These are phyloP conservation scores for Microplitis deprimator DNA, from an alignment of 2,888 invertebrate species.

Conservation along the genomic window DNA sequence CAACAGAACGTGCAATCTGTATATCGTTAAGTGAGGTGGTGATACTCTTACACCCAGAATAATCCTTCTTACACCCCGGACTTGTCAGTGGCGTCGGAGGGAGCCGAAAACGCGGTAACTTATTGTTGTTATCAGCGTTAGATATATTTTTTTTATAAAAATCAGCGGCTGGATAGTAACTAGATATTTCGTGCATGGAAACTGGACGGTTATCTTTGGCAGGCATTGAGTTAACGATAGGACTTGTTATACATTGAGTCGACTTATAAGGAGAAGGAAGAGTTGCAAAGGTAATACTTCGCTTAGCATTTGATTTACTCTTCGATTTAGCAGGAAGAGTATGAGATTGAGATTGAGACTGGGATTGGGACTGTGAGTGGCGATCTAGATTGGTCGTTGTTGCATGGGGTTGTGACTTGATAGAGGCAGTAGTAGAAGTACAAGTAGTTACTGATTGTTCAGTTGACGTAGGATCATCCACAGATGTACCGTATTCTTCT, in stretches of 20 bases:
- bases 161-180: constrained; percentile 46
- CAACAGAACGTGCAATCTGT: constrained; percentile 71
- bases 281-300: constrained; percentile 62
- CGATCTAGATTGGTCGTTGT: constrained; percentile 55
- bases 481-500: constrained; percentile 63
- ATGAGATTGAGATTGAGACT: constrained; percentile 49
- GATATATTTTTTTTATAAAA: constrained; percentile 47
- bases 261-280: constrained; percentile 55
- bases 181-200: constrained; percentile 53
- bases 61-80: constrained; percentile 58
- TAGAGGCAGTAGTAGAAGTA: constrained; percentile 24
- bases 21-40: constrained; percentile 61
- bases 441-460: constrained; percentile 48
- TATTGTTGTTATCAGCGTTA: constrained; percentile 43
- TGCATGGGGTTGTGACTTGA: constrained; percentile 45
- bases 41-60: constrained; percentile 45
- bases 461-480: constrained; percentile 59
- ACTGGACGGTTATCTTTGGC: constrained; percentile 47
- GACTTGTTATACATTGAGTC: constrained; percentile 41
- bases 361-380: constrained; percentile 35
- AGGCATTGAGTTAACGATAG: constrained; percentile 44
- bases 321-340: constrained; percentile 57
- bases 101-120: constrained; percentile 60
- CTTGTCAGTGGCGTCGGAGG: constrained; percentile 67
- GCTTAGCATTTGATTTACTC: constrained; percentile 56